These are phyloP conservation scores for Sarcophilus harrisii DNA, from an alignment of 2,797 vertebrate species.

Conservation along the genomic window DNA sequence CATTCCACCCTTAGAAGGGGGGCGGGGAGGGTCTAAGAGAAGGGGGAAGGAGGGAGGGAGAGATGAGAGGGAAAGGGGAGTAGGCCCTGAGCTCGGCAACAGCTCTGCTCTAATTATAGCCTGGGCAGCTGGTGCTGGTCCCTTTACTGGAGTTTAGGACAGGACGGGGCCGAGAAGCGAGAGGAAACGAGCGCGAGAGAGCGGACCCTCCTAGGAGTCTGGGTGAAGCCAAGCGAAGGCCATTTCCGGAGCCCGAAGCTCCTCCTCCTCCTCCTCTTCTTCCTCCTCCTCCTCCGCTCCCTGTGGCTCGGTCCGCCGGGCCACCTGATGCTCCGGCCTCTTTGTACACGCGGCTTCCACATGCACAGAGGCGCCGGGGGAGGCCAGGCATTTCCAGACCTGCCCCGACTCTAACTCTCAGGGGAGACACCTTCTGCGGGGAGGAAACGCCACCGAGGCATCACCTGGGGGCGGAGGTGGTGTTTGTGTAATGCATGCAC, in stretches of 20 bases:
- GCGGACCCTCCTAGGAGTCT: not conserved
- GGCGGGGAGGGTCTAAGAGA: not conserved
- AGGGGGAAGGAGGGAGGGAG: not conserved
- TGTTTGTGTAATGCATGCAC: not conserved
- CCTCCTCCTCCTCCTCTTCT: not conserved
- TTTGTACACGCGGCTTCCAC: not conserved
- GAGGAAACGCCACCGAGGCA: not conserved
- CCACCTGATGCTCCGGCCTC: not conserved
- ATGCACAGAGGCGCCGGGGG: not conserved
- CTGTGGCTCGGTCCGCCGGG: not conserved
- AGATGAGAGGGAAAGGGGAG: not conserved
- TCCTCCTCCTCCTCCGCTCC: not conserved
- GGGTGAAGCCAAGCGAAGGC: not conserved
- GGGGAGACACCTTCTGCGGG: too few relatives aligned
- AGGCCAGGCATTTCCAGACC: not conserved
- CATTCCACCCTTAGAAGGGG: conserved; percentile 85
- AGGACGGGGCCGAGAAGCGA: rapidly evolving
- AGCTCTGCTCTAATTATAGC: conserved; percentile 81
- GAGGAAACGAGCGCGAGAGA: not conserved
- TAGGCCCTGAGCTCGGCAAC: not conserved
- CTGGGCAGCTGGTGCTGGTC: conserved; percentile 71
- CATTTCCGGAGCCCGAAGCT: conserved; percentile 32
- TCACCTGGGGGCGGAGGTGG: not conserved
- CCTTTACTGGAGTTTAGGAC: conserved; percentile 29
- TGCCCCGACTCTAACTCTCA: not conserved